Percentiles rank a stretch among this genome's conserved stretches.
These are phyloP conservation scores for Tangara arthus DNA, from an alignment of 2,797 vertebrate species.

Conservation along the genomic window DNA sequence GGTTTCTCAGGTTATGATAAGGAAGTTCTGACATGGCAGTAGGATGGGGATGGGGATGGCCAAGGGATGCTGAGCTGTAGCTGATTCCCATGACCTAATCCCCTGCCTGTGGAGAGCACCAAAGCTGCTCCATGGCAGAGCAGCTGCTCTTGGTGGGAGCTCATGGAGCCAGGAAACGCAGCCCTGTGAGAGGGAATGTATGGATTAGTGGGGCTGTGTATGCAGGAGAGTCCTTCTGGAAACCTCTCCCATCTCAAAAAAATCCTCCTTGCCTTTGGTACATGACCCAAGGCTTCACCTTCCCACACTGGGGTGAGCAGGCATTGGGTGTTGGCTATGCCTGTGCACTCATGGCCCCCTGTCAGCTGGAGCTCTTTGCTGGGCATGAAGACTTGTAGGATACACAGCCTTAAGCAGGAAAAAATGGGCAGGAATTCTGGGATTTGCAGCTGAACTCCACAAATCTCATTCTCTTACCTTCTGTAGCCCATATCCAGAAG, in stretches of 20 bases:
- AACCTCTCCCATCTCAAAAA: not conserved
- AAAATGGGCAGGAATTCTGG: not conserved
- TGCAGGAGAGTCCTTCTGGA: not conserved
- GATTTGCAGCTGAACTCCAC: not conserved
- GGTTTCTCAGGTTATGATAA: not conserved
- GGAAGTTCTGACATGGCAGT: not conserved
- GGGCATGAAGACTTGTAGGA: not conserved
- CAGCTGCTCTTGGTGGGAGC: not conserved
- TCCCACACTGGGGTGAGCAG: not conserved
- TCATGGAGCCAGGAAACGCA: fast-evolving
- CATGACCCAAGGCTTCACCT: fast-evolving
- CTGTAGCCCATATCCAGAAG: not conserved
- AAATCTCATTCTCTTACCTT: not conserved
- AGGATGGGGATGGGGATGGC: not conserved
- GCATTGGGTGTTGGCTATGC: not conserved
- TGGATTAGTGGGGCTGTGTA: not conserved
- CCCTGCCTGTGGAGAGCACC: not conserved
- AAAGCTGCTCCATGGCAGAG: not conserved
- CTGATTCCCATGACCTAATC: not conserved
- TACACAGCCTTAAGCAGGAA: not conserved
- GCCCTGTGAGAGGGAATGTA: not conserved
- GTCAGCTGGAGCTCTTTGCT: not conserved
- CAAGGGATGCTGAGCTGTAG: not conserved
- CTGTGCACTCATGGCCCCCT: not conserved
- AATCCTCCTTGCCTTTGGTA: not conserved